Evolutionary conservation across 2,797 vertebrate genomes (phyloP), one percentile per base, ranked within the genome.

Genomic region (Acridotheres tristis): DNA sequence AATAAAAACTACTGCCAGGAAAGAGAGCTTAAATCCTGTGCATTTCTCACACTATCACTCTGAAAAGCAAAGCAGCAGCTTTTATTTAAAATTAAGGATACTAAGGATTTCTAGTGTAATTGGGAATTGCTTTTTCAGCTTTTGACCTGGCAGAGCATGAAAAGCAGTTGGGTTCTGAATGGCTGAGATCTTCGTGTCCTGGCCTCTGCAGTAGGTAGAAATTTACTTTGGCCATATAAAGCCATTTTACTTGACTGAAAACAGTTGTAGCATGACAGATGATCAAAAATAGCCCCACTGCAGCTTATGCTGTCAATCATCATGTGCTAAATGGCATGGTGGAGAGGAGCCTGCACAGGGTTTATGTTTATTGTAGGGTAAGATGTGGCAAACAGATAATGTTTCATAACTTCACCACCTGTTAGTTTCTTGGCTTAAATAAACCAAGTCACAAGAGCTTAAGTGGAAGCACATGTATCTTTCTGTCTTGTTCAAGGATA

Each of bases 171-270:
- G 42, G 42, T 92, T 95, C 87, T 23, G 83, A 97, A 96, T 95
- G 95, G 96, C 96, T 88, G 83, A 93, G 88, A 87, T 94, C 91
- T 96, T 50, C 69, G 16, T 83, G 89, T 93, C 96, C 93, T 97
- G 96, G 96, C 96, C 94, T 97, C 94, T 94, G 88, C 84, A 95
- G 93, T 96, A 97, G 97, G 97, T 97, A 97, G 96, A 97, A 97
- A 95, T 98, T 97, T 96, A 95, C 96, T 97, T 98, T 98, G 96
- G 97, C 98, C 98, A 98, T 98, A 98, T 98, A 98, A 98, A 98
- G 98, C 97, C 97, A 98, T 98, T 98, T 97, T 97, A 97, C 96
- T 97, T 42, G 85, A 72, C 96, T 97, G 96, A 96, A 97, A 98
- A 93, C 97, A 97, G 96, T 98, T 98, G 97, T 97, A 97, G 96